Conservation (phyloP, 2,797 vertebrate species). For the Prunella strophiata region DNA sequence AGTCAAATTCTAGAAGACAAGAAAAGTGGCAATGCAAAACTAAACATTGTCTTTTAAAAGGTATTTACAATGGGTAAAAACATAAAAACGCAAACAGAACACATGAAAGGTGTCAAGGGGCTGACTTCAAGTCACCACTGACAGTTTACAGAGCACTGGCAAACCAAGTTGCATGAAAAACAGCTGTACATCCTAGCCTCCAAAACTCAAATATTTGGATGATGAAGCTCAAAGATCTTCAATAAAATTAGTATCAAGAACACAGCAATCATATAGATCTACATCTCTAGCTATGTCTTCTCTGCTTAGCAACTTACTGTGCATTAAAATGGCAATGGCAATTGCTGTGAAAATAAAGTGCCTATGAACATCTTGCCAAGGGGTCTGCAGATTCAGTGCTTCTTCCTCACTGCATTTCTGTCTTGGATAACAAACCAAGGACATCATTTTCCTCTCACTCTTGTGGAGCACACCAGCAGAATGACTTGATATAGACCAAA, state of each 20-base stretch:
- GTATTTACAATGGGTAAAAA: background rate
- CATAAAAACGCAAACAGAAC: background rate
- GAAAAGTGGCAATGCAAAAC: background rate
- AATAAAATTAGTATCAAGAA: background rate
- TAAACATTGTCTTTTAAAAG: background rate
- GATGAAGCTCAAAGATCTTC: background rate
- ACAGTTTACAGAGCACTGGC: background rate
- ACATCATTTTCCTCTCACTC: background rate
- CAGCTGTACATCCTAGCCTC: background rate
- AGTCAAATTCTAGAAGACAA: background rate
- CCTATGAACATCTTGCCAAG: background rate
- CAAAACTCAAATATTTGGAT: background rate
- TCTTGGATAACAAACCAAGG: background rate
- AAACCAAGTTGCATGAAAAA: background rate
- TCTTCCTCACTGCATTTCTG: background rate
- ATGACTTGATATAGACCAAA: background rate
- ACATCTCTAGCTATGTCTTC: background rate
- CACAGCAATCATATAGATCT: background rate
- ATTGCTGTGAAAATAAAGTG: background rate
- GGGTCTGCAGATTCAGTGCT: background rate
- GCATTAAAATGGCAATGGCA: background rate
- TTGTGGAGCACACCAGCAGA: background rate
- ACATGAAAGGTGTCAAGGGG: background rate
- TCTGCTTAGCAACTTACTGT: background rate
- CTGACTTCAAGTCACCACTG: background rate